Conservation (phyloP, 2,113 vertebrate genomes). For the Sylvietta virens region DNA sequence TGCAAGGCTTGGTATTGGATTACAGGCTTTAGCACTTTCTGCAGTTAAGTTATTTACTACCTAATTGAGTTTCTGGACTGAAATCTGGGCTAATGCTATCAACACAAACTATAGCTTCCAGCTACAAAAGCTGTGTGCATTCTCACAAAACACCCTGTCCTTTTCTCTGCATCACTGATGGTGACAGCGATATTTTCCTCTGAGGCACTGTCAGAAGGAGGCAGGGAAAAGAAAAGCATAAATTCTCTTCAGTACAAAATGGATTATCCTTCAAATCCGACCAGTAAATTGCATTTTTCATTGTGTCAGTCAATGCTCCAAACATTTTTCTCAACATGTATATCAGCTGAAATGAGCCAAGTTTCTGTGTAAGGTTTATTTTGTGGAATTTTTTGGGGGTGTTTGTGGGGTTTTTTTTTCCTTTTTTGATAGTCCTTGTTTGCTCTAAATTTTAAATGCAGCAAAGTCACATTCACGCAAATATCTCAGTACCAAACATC, state of each 20-base stretch:
- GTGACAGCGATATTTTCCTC: background rate
- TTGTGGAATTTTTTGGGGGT: background rate
- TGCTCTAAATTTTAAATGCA: too few species aligned
- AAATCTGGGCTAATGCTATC: background rate
- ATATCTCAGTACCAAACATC: too few species aligned
- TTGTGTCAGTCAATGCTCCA: background rate
- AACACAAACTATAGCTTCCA: background rate
- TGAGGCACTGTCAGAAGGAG: background rate
- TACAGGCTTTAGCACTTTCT: background rate
- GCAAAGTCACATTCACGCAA: too few species aligned
- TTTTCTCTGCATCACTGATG: background rate
- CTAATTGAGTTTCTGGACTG: constrained; percentile 8
- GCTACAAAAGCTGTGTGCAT: background rate
- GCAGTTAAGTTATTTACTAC: constrained; percentile 6
- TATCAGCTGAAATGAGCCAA: background rate
- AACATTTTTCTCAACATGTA: background rate
- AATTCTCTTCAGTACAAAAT: background rate
- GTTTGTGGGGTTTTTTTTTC: fast-evolving
- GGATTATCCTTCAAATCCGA: background rate
- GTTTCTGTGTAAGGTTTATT: background rate
- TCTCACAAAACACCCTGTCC: background rate
- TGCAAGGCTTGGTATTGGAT: background rate
- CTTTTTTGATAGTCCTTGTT: background rate
- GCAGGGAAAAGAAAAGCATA: background rate
- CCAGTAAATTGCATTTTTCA: background rate